A percentile compares a stretch with the other conserved stretches of the same genome.
Evolutionary conservation across 2,888 invertebrate genomes (phyloP).

Genomic region (Julus scandinavius): DNA sequence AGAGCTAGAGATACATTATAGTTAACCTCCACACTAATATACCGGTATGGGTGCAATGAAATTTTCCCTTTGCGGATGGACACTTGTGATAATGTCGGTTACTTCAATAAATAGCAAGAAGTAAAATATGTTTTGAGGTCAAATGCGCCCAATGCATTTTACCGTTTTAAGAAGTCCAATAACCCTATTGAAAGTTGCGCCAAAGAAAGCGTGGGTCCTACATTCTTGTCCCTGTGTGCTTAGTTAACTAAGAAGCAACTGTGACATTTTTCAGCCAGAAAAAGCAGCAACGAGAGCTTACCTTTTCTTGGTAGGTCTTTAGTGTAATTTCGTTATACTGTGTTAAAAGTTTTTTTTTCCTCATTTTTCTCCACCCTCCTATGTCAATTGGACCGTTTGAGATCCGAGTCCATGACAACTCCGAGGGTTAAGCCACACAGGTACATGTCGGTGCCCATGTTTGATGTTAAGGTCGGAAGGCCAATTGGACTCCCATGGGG

Average conservation of each 20-base stretch:
- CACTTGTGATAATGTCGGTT: background rate
- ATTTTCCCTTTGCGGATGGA: too few species aligned
- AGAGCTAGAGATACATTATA: too few species aligned
- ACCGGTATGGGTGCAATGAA: too few species aligned
- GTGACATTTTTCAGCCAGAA: background rate
- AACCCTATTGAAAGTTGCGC: background rate
- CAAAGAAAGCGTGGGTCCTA: background rate
- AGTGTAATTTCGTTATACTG: background rate
- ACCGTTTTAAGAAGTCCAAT: background rate
- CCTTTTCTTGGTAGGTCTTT: background rate
- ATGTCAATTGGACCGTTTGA: background rate
- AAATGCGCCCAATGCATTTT: background rate
- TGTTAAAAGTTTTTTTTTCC: background rate
- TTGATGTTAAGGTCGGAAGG: constrained; percentile 27
- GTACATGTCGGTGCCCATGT: background rate
- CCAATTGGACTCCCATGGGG: constrained; percentile 39
- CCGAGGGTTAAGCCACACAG: background rate
- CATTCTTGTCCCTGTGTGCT: constrained; percentile 1
- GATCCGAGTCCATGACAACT: background rate
- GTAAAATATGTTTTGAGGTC: background rate
- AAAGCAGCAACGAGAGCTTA: background rate
- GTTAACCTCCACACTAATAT: too few species aligned
- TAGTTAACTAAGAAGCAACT: constrained; percentile 1
- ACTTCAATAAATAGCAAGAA: background rate
- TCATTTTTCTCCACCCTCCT: background rate